phyloP scores from a whole-genome alignment of 2,888 invertebrate genomes.

The Tuberolachnus salignus region DNA sequence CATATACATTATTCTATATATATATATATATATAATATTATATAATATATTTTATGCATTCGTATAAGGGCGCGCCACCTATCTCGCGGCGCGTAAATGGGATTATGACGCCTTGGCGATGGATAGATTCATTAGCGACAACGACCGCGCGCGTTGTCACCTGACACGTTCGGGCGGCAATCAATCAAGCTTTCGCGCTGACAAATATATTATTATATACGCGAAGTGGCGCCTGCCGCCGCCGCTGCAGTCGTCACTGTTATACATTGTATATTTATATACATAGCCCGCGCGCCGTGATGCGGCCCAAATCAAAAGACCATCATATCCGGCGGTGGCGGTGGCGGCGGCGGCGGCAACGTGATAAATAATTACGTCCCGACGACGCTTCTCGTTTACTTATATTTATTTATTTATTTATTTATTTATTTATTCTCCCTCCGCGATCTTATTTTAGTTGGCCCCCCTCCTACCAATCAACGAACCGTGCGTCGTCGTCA shows the following conservation, averaged over 20 bases:
- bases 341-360: neutral
- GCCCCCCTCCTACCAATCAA: neutral
- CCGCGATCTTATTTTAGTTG: neutral
- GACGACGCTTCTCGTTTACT: constrained; percentile 29
- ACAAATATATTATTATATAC: constrained; percentile 9
- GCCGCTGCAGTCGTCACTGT: neutral
- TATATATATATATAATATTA: constrained; percentile 13
- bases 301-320: constrained; percentile 52
- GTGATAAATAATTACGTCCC: constrained; percentile 42
- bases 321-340: neutral
- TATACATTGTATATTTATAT: too few relatives aligned
- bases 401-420: constrained; percentile 13
- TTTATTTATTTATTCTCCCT: neutral
- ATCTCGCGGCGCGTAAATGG: constrained; percentile 25
- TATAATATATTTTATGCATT: neutral
- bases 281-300: neutral
- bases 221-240: neutral
- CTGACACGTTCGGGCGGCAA: constrained; percentile 49
- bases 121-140: constrained; percentile 55
- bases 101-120: constrained; percentile 52
- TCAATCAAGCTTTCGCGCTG: constrained; percentile 53
- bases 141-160: constrained; percentile 48
- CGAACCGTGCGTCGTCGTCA: neutral
- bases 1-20: neutral
- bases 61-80: neutral